phyloP scores from a whole-genome alignment of 2,113 vertebrate genomes.

The Lagopus muta region DNA sequence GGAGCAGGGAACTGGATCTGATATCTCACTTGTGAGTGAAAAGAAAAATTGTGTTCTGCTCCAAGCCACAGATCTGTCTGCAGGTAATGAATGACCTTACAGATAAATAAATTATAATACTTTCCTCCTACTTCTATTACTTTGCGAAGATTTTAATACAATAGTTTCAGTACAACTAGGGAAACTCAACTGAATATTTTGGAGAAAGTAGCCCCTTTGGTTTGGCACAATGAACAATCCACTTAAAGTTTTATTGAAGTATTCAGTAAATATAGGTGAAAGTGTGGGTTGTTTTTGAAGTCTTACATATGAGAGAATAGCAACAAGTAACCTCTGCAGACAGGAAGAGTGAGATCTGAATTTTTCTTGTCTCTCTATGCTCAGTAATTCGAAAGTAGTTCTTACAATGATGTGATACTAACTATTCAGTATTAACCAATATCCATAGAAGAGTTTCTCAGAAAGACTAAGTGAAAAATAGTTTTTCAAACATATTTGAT shows the following conservation, averaged over 20 bases:
- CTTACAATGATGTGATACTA: not conserved
- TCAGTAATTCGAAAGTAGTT: not conserved
- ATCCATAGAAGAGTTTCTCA: not conserved
- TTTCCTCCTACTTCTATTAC: not conserved
- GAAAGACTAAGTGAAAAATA: not conserved
- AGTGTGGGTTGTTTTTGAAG: not conserved
- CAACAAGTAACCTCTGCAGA: not conserved
- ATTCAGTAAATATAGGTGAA: not conserved
- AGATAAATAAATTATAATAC: not conserved
- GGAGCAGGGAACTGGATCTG: not conserved
- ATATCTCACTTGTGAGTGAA: not conserved
- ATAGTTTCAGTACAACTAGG: not conserved
- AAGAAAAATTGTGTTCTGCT: not conserved
- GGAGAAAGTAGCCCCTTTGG: not conserved
- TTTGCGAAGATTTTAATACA: not conserved
- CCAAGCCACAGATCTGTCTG: not conserved
- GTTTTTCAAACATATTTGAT: not conserved
- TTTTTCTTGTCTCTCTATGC: not conserved
- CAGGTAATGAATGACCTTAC: not conserved
- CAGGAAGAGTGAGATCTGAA: not conserved
- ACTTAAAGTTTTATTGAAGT: not conserved
- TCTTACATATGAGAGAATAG: not conserved
- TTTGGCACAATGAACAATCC: not conserved
- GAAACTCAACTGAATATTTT: not conserved
- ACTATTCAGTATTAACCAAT: not conserved